phyloP scores from a whole-genome alignment of 2,888 invertebrate species.

The Anagyrus pseudococci region DNA sequence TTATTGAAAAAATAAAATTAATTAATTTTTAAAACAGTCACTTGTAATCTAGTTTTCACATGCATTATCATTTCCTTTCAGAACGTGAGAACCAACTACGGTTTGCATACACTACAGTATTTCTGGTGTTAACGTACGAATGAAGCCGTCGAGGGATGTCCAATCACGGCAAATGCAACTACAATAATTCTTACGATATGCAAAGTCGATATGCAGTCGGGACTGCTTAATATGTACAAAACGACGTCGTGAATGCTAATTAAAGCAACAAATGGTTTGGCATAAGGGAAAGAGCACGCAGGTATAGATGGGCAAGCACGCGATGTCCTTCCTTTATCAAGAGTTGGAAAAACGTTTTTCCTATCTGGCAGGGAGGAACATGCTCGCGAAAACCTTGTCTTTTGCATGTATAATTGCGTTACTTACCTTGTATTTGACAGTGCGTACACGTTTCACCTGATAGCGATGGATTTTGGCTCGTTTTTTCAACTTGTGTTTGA shows the following conservation, averaged over 20 bases:
- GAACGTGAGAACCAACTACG: slow-evolving; percentile 26
- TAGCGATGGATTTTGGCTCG: slow-evolving; percentile 26
- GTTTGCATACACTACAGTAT: slow-evolving; percentile 47
- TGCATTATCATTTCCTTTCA: too few relatives aligned
- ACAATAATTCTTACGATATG: slow-evolving; percentile 13
- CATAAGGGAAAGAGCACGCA: neutral
- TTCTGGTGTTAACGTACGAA: slow-evolving; percentile 54
- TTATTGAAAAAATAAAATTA: neutral
- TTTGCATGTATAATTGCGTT: neutral
- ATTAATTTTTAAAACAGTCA: too few relatives aligned
- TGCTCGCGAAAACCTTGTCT: slow-evolving; percentile 1
- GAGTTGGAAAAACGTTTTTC: slow-evolving; percentile 32
- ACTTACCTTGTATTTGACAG: neutral
- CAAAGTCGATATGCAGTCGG: neutral
- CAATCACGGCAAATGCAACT: slow-evolving; percentile 9
- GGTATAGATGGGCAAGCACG: too few relatives aligned
- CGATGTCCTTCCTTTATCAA: slow-evolving; percentile 15
- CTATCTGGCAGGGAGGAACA: slow-evolving; percentile 24
- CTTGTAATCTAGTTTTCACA: too few relatives aligned
- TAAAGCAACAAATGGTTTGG: neutral
- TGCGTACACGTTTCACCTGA: slow-evolving; percentile 11
- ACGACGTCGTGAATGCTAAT: slow-evolving; percentile 16
- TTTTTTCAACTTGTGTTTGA: slow-evolving; percentile 1
- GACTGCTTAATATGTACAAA: too few relatives aligned
- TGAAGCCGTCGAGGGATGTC: slow-evolving; percentile 19